Evolutionary conservation across 1,140 invertebrate genomes (phyloP), one percentile per base, ranked within the genome.

Genomic region (Lasioglossum albipes): DNA sequence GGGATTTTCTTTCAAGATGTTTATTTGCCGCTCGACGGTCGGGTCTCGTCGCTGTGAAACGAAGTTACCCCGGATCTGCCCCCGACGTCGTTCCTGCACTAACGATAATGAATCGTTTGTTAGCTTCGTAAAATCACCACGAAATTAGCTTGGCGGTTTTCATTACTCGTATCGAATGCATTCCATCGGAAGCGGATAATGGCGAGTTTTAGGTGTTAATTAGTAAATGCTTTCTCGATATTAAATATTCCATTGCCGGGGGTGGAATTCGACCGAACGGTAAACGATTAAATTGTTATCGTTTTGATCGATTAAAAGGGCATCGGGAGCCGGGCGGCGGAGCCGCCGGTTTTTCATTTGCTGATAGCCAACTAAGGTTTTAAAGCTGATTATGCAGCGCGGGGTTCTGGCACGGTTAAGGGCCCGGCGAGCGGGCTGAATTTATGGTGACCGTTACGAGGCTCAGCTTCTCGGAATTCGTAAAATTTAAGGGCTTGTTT

Each of bases 401-500:
- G 45, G 64, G 42, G 49, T 45, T 36, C 45, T 68, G 52, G 49
- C 31, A 74, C 42, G 66, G 52, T 65, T 36, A 70, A 61, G 68
- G 62, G 76, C 68, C 64, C 64, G 52, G 36, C 0, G 36, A 36
- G 36, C 66, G 66, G 71, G 27, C 10, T 67, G 54, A 57, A 88
- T 89, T 88, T 89, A 85, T 84, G 74, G 85, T 74, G 77, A 82
- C 72, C 68, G 52, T 75, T 64, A 66, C 76, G 70, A 84, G 84
- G 84, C 78, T 82, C 72, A 68, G 69, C 62, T 87, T 80, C 75
- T 75, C 65, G 80, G 83, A 89, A 89, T 90, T 88, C 78, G 85
- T 77, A 81, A 89, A 89, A 89, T 87, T 82, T 83, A 81, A 52
- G 86, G 62, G 72, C 68, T 86, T 79, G 79, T 85, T 83, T 70